Evolutionary conservation across 2,888 invertebrate genomes (phyloP).

Genomic region (Xestobium rufovillosum): DNA sequence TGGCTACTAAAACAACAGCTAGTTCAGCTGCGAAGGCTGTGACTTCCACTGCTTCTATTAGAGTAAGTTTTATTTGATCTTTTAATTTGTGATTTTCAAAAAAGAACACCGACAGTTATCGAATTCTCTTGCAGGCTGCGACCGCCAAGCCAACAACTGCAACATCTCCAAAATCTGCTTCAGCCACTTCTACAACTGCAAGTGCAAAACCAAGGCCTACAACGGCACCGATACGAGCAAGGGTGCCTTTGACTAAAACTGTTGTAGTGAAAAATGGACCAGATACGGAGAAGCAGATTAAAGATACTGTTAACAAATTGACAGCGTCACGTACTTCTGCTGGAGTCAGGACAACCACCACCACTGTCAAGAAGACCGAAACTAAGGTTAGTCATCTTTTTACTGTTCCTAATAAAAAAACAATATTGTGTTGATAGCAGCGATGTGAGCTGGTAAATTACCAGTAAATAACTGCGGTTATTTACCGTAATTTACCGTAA

Average conservation of each 20-base stretch:
- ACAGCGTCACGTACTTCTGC: conserved; percentile 27
- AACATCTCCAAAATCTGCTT: too few species aligned
- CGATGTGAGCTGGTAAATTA: conserved; percentile 27
- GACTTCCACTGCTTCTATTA: background rate
- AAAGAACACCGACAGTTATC: too few species aligned
- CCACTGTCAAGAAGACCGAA: conserved; percentile 25
- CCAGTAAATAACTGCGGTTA: background rate
- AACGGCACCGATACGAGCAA: conserved; percentile 24
- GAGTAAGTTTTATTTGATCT: too few species aligned
- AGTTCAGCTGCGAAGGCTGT: background rate
- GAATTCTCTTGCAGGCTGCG: too few species aligned
- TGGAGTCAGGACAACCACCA: conserved; percentile 30
- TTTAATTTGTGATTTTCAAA: too few species aligned
- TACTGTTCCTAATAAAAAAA: background rate
- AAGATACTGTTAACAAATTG: conserved; percentile 64
- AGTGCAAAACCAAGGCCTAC: conserved; percentile 16
- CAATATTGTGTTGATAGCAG: conserved; percentile 12
- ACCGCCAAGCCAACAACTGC: background rate
- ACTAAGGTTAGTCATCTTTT: conserved; percentile 29
- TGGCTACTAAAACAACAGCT: background rate
- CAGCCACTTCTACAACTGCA: too few species aligned
- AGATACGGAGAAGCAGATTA: conserved; percentile 51
- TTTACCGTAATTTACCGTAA: background rate
- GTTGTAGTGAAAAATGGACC: conserved; percentile 29
- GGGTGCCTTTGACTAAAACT: conserved; percentile 28